Evolutionary conservation across 2,113 vertebrate species (phyloP).

Genomic region (Datnioides undecimradiatus): DNA sequence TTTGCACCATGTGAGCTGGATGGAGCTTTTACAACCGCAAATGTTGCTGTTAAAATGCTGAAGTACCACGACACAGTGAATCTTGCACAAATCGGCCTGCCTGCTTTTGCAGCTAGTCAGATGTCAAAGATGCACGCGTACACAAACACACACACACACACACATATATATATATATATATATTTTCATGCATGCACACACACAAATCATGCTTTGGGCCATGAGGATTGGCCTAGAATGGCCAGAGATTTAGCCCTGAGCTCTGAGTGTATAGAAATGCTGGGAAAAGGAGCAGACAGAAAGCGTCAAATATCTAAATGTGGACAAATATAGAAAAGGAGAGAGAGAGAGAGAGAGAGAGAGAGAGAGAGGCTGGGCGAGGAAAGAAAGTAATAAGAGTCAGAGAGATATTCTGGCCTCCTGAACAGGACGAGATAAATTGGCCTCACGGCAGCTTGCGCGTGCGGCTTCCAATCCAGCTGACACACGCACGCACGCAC

Average conservation of each 20-base stretch:
- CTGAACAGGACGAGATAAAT: slow-evolving; percentile 45
- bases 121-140: background rate
- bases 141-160: background rate
- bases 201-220: background rate
- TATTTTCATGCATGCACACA: background rate
- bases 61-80: background rate
- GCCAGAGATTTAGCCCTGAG: background rate
- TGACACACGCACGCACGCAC: slow-evolving; percentile 5
- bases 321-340: background rate
- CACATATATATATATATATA: background rate
- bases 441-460: slow-evolving; percentile 31
- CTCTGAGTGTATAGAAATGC: background rate
- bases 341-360: background rate
- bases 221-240: slow-evolving; percentile 11
- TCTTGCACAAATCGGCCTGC: background rate
- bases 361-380: background rate
- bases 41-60: background rate
- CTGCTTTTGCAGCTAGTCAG: background rate
- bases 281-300: slow-evolving; percentile 2
- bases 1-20: background rate
- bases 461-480: slow-evolving; percentile 29
- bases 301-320: slow-evolving; percentile 31
- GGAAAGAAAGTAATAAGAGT: slow-evolving; percentile 10
- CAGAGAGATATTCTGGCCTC: slow-evolving; percentile 38
- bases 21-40: background rate